Conservation (phyloP, 2,113 vertebrate species). For the Porphyrio hochstetteri region DNA sequence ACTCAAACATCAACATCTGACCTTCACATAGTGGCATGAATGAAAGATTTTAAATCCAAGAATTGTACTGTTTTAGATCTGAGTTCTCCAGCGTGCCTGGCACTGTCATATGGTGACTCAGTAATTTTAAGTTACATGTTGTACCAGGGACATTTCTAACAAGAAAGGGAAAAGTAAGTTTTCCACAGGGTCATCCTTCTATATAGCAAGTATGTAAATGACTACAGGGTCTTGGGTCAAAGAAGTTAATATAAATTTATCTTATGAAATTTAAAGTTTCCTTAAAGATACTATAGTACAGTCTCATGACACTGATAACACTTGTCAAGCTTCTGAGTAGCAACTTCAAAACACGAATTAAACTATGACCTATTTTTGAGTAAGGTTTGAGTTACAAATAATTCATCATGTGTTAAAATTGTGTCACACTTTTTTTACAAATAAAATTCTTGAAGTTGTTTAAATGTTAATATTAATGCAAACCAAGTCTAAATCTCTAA, state of each 20-base stretch:
- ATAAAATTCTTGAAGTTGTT: not conserved
- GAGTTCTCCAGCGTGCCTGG: not conserved
- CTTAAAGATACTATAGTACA: not conserved
- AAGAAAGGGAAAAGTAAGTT: not conserved
- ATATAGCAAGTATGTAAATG: not conserved
- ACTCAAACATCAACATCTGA: conserved; percentile 41
- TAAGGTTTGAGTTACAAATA: not conserved
- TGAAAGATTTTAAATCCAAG: conserved; percentile 55
- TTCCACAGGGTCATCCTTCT: not conserved
- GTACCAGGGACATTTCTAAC: not conserved
- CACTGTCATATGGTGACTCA: not conserved
- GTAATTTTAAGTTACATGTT: not conserved
- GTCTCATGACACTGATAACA: not conserved
- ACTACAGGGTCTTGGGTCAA: not conserved
- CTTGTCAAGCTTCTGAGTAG: not conserved
- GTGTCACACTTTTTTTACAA: not conserved
- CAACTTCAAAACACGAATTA: not conserved
- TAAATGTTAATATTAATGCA: not conserved
- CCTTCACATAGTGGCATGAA: conserved; percentile 49
- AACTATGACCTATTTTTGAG: not conserved
- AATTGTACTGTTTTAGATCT: not conserved
- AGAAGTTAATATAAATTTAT: not conserved
- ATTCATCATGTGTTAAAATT: not conserved
- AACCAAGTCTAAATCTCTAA: not conserved
- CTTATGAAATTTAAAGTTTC: not conserved